Conservation (phyloP, 53 echinoderm and acorn worm species). For the Actinopyga echinites region DNA sequence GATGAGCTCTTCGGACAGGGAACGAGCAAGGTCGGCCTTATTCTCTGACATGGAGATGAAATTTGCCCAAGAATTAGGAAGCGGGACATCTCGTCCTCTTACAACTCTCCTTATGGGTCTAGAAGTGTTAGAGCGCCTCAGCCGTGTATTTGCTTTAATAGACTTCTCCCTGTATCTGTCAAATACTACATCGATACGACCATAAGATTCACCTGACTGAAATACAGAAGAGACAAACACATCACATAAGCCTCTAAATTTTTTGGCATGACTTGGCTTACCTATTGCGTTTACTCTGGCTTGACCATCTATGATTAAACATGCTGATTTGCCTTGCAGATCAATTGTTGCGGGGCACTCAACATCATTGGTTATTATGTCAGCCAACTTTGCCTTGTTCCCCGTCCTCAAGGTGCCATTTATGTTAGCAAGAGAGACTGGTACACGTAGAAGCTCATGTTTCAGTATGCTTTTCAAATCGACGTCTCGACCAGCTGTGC, state of each 20-base stretch:
- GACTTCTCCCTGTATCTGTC: too few relatives aligned
- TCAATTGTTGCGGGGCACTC: background rate
- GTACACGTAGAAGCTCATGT: conserved; percentile 45
- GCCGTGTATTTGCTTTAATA: conserved; percentile 41
- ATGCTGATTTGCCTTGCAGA: background rate
- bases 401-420: conserved; percentile 43
- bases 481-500: conserved; percentile 21
- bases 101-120: conserved; percentile 38
- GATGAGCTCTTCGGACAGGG: background rate
- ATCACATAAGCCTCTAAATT: conserved; percentile 43
- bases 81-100: background rate
- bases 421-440: conserved; percentile 41
- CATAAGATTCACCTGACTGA: background rate
- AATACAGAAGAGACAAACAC: conserved; percentile 34
- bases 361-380: conserved; percentile 7
- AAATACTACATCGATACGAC: conserved; percentile 45
- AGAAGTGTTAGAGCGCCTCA: conserved; percentile 30
- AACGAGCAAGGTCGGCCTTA: conserved; percentile 27
- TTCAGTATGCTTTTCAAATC: conserved; percentile 26
- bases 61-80: background rate
- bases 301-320: conserved; percentile 51
- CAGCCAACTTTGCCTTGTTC: conserved; percentile 29
- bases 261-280: conserved; percentile 30
- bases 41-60: conserved; percentile 8
- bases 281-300: conserved; percentile 34